phyloP scores from a whole-genome alignment of 2,113 vertebrate genomes.

The Phrynocephalus versicolor region DNA sequence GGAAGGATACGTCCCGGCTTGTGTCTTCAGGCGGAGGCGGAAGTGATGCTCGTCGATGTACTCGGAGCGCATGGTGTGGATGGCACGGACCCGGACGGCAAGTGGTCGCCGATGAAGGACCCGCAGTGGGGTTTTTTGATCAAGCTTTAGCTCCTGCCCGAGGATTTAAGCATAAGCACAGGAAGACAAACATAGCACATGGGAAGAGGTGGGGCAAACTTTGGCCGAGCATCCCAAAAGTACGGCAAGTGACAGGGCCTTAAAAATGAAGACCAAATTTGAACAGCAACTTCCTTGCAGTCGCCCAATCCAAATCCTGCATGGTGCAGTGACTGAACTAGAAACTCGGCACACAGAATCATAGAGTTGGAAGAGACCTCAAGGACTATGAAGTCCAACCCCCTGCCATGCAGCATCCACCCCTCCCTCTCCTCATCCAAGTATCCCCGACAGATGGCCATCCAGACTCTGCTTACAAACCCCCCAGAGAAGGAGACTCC shows the following conservation, averaged over 20 bases:
- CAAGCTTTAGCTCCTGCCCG: conserved; percentile 85
- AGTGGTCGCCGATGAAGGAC: conserved; percentile 91
- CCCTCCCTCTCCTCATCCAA: too few species aligned
- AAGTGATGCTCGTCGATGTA: conserved; percentile 90
- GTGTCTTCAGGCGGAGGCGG: conserved; percentile 86
- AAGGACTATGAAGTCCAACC: too few species aligned
- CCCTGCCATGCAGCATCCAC: too few species aligned
- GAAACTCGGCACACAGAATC: too few species aligned
- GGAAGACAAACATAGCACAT: not conserved
- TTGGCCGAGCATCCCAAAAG: too few species aligned
- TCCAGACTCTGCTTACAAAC: too few species aligned
- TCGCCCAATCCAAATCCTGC: too few species aligned
- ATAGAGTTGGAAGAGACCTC: too few species aligned
- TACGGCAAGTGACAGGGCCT: not conserved
- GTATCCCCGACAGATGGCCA: too few species aligned
- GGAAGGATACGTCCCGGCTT: conserved; percentile 95
- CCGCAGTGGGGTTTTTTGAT: conserved; percentile 94
- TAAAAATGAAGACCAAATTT: not conserved
- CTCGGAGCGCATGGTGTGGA: conserved; percentile 86
- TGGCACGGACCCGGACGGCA: conserved; percentile 83
- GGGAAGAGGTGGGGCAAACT: not conserved
- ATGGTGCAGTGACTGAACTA: too few species aligned
- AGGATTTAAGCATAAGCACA: not conserved
- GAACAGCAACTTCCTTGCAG: not conserved
- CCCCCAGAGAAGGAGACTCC: too few species aligned